These are phyloP conservation scores for Palloptera scutellata DNA, from an alignment of 2,888 invertebrate genomes.

Conservation along the genomic window DNA sequence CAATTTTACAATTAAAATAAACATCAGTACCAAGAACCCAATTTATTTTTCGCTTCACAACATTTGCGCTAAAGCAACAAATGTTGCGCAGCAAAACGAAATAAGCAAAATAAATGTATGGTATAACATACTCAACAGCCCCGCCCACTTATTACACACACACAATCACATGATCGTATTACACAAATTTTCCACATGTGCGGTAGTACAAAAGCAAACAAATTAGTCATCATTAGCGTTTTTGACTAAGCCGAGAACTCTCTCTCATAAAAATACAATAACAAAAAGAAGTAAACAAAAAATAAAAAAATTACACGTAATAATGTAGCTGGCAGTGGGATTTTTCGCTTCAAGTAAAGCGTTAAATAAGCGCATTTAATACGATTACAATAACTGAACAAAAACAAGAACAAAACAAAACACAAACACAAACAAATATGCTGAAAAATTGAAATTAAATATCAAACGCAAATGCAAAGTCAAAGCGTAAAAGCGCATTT, in stretches of 20 bases:
- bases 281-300: too few relatives aligned
- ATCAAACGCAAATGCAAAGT: slow-evolving; percentile 53
- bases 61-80: slow-evolving; percentile 51
- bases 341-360: slow-evolving; percentile 47
- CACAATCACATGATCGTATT: neutral
- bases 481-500: slow-evolving; percentile 61
- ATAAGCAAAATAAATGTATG: neutral
- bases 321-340: slow-evolving; percentile 22
- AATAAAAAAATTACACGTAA: too few relatives aligned
- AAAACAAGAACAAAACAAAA: slow-evolving; percentile 38
- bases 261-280: neutral
- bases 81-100: slow-evolving; percentile 52
- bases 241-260: slow-evolving; percentile 25
- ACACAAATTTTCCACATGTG: neutral
- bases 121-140: slow-evolving; percentile 2
- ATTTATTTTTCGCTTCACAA: slow-evolving; percentile 22
- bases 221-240: slow-evolving; percentile 62
- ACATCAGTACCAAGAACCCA: neutral
- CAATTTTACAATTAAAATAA: neutral
- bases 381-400: slow-evolving; percentile 49
- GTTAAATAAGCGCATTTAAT: slow-evolving; percentile 62
- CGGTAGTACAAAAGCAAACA: slow-evolving; percentile 49
- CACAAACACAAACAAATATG: slow-evolving; percentile 32
- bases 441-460: slow-evolving; percentile 47
- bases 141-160: slow-evolving; percentile 17